Evolutionary conservation across 2,113 vertebrate genomes (phyloP), one percentile per base, ranked within the genome.

Genomic region (Nothoprocta perdicaria): DNA sequence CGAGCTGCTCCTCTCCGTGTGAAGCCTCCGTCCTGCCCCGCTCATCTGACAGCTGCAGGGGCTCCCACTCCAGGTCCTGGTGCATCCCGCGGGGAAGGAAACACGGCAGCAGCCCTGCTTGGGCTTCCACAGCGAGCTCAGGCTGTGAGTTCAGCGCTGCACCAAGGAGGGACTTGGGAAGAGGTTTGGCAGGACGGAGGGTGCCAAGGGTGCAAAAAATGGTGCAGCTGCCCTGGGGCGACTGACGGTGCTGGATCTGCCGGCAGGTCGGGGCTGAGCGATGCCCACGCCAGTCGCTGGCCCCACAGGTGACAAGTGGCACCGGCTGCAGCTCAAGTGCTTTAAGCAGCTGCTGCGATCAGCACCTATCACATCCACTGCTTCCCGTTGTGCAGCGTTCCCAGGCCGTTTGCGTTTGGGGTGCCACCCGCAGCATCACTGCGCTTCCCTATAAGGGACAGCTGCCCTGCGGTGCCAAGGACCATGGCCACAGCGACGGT

Each of bases 1-100:
- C 46, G 57, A 80, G 52, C 50, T 7, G 5, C 27, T 60, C 19
- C 50, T 29, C 60, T 72, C 26, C 27, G 1, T 3, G 0, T 43
- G 8, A 5, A 0, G 1, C 12, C 0, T 0, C 86, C 46, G 27
- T 77, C 27, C 43, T 4, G 1, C 33, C 33, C 46, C 4, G 0
- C 33, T 3, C 10, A 60, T 6, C 61, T 6, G 21, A 35, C 16
- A 12, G 11, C 46, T 46, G 23, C 29, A 53, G 43, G 63, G 45
- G 9, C 24, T n/a, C 46, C 29, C 41, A 6, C 16, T 35, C 38
- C 38, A 31, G 61, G 29, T 26, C 6, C 41, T 33, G 15, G 45
- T 2, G 0, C 57, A 22, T 31, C 66, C 35, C 45, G 33, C n/a
- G n/a, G 6, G 14, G 11, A 53, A 53, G 14, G 26, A 24, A 24